phyloP scores from a whole-genome alignment of 2,113 vertebrate genomes.

The Sceloporus tristichus region DNA sequence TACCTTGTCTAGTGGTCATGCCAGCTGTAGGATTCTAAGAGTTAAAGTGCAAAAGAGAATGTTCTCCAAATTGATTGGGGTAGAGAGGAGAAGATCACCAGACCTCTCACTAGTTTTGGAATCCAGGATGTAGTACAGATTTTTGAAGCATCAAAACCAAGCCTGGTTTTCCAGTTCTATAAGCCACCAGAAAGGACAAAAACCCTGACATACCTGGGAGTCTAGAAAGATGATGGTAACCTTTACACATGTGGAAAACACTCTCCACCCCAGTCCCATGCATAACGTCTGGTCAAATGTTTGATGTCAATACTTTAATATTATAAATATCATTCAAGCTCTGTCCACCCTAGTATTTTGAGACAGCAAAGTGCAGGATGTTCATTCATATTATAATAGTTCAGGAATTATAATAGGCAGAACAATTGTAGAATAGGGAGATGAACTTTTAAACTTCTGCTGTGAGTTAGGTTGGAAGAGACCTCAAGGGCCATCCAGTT shows the following conservation, averaged over 20 bases:
- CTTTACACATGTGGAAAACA: background rate
- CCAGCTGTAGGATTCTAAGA: background rate
- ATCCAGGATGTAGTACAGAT: background rate
- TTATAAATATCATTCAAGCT: background rate
- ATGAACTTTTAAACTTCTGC: background rate
- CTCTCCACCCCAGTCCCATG: background rate
- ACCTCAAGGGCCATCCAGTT: too few relatives aligned
- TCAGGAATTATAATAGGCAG: background rate
- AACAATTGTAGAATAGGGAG: background rate
- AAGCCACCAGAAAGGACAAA: background rate
- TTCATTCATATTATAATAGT: background rate
- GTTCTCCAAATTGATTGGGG: too few relatives aligned
- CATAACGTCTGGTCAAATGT: background rate
- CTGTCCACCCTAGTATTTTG: background rate
- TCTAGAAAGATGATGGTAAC: background rate
- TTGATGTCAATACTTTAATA: background rate
- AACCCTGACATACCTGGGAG: background rate
- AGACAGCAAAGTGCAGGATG: too few relatives aligned
- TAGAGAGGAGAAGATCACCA: background rate
- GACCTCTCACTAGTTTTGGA: background rate
- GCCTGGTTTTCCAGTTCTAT: background rate
- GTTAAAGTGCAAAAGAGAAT: background rate
- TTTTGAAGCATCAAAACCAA: background rate
- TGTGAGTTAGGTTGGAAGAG: too few relatives aligned
- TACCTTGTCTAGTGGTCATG: too few relatives aligned